Evolutionary conservation across 1,140 invertebrate species (phyloP), one percentile per base, ranked within the genome.

Genomic region (Drosophila parabipectinata): DNA sequence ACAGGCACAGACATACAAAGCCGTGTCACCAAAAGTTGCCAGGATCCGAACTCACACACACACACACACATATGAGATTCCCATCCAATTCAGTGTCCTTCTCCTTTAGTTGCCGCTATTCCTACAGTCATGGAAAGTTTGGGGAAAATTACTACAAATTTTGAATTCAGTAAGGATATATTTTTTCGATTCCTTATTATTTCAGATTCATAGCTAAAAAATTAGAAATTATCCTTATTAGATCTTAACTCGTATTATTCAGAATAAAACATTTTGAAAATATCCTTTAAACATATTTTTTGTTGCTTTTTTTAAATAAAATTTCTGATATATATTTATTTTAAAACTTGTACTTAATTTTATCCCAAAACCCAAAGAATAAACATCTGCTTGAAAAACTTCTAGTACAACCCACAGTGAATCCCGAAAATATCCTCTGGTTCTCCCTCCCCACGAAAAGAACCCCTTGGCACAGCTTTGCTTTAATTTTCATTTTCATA

Each of bases 401-500:
- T 30, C 30, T 21, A 15, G 18, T n/a, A 44, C 15, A 44, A 9
- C 15, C 61, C 37, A 10, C 39, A 32, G 41, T 37, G 3, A 3
- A 10, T 30, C n/a, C 41, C 48, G 21, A 39, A 50, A 48, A 41
- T 58, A 32, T 32, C 45, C 12, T 26, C 56, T 18, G 5, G 54
- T 24, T 15, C 47, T 30, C 7, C 3, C 44, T 21, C 44, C 21
- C 1, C 7, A 15, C 14, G 2, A 47, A 18, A 47, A 47, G 4
- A 14, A 10, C 62, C 66, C 71, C 45, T 60, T 64, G 57, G 15
- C 10, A 24, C 9, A 45, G 41, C 34, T 80, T 72, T 85, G 81
- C 77, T 84, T 85, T 85, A 85, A 85, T 85, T 85, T 85, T 83
- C 79, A 78, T 83, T 83, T 83, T 85, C 81, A 85, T 85, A 85